Base-by-base conservation (phyloP, 2,888 invertebrate species). In the Mythimna pallens region DNA sequence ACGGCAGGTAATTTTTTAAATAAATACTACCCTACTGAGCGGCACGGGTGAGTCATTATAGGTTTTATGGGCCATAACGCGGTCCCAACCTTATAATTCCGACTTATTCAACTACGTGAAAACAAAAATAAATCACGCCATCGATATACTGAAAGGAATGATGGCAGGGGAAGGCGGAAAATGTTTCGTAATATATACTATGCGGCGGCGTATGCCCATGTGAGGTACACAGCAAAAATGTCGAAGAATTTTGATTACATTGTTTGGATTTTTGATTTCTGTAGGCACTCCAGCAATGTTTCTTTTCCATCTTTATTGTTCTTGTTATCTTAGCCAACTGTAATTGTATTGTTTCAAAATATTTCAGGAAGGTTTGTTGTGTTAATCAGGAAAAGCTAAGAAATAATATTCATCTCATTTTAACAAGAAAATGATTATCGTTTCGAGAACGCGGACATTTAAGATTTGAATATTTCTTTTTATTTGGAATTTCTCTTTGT, bases 91-190 rank as follows among this genome's bases (percentile, higher is more conserved):
- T 92, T 92, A 92, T 92, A 92, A 92, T 92, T 90, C 89, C 86
- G 85, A 87, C 89, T 90, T 89, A 89, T 89, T 89, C 87, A 86
- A 88, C 87, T 86, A 88, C 88, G 89, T 91, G 89, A 91, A 93
- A 92, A 90, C 91, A 90, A 89, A 90, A 90, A 92, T 93, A 93
- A 92, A 93, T 92, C 92, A 92, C 87, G 80, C 70, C 80, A 87
- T 90, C 91, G 91, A 92, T 90, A 86, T 83, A 77, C 80, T 75
- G 85, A 70, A 77, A 85, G 75, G 78, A 73, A 80, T 80, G 73
- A 82, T 81, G 69, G 88, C 63, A 65, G 79, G 83, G 81, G 77
- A 80, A 72, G 73, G 50, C 62, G 80, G 83, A 72, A 79, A 81
- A 83, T 82, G 80, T 83, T 67, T 73, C 83, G 81, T 77, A 78